These are phyloP conservation scores for Rhea americana DNA, from an alignment of 2,113 vertebrate species.

Conservation along the genomic window DNA sequence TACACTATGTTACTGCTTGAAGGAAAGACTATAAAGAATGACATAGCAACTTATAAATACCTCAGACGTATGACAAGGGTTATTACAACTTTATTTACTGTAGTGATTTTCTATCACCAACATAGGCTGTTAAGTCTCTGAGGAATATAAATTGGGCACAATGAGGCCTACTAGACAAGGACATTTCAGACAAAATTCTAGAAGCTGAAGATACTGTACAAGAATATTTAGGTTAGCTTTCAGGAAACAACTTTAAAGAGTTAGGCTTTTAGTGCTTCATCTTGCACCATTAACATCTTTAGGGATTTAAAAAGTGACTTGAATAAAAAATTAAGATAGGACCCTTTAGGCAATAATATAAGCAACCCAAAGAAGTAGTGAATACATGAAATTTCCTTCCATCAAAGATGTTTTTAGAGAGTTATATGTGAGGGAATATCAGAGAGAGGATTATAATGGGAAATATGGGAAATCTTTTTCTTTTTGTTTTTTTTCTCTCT, in stretches of 20 bases:
- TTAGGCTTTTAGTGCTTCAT: neutral
- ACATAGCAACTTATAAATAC: neutral
- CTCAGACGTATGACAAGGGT: neutral
- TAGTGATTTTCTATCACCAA: neutral
- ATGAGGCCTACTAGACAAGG: neutral
- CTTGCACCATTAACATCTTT: conserved; percentile 6
- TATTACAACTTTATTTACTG: neutral
- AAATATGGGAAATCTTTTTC: neutral
- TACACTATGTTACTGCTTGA: neutral
- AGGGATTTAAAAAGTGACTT: conserved; percentile 1
- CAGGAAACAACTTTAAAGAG: neutral
- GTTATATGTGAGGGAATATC: neutral
- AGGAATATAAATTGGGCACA: neutral
- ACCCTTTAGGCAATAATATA: neutral
- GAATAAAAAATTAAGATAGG: conserved; percentile 2
- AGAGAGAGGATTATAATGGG: neutral
- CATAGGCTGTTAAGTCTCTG: neutral
- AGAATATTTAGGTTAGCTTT: conserved; percentile 6
- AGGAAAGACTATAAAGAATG: neutral
- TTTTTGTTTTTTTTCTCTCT: no score
- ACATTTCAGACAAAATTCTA: neutral
- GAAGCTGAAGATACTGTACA: neutral
- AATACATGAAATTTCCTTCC: neutral
- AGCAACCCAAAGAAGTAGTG: conserved; percentile 1
- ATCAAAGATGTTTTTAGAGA: conserved; percentile 13